phyloP scores from a whole-genome alignment of 2,888 invertebrate species.

The Lumbricus terrestris region DNA sequence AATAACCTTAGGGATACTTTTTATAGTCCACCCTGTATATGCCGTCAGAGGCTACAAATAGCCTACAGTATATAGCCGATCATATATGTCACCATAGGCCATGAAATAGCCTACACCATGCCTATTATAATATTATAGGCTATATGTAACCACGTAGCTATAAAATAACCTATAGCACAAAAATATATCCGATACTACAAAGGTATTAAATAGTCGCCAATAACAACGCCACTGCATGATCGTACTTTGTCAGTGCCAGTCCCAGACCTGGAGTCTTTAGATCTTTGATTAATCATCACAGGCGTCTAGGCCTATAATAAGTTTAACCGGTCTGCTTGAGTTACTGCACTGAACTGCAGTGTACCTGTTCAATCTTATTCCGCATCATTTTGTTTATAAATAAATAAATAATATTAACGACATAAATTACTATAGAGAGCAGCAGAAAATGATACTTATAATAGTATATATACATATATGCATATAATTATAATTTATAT shows the following conservation, averaged over 20 bases:
- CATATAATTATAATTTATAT: too few relatives aligned
- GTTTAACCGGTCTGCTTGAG: neutral
- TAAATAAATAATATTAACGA: neutral
- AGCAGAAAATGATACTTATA: neutral
- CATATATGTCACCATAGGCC: neutral
- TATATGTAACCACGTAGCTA: too few relatives aligned
- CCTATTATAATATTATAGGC: too few relatives aligned
- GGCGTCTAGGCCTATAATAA: neutral
- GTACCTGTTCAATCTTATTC: neutral
- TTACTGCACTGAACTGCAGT: neutral
- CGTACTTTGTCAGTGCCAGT: too few relatives aligned
- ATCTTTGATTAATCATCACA: neutral
- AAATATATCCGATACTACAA: too few relatives aligned
- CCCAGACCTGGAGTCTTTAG: too few relatives aligned
- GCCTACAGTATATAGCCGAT: neutral
- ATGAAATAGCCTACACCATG: neutral
- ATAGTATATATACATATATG: neutral
- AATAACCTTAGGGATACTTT: too few relatives aligned
- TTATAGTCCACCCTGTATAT: too few relatives aligned
- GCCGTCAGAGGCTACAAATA: neutral
- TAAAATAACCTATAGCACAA: too few relatives aligned
- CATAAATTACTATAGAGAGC: neutral
- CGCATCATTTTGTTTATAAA: neutral
- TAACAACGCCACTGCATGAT: too few relatives aligned
- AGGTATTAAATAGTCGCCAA: too few relatives aligned